Conservation (phyloP, 2,888 invertebrate genomes). For the Clanis bilineata region DNA sequence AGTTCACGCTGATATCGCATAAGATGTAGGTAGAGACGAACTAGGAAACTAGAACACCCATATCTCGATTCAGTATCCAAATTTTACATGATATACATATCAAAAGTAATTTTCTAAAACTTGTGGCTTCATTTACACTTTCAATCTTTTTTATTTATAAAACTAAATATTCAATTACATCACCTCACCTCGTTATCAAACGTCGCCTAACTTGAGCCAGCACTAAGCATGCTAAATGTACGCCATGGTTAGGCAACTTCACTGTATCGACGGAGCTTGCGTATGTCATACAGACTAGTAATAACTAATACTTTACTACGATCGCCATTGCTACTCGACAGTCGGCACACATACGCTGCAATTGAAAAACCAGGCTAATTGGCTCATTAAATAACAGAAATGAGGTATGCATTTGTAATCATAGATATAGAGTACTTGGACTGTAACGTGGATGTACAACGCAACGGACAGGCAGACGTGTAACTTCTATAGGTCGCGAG, state of each 20-base stretch:
- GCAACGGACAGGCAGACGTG: too few species aligned
- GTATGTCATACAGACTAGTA: conserved; percentile 24
- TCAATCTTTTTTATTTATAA: neutral
- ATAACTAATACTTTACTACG: conserved; percentile 15
- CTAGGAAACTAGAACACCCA: too few species aligned
- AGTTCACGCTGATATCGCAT: too few species aligned
- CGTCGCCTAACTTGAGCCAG: neutral
- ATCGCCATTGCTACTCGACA: too few species aligned
- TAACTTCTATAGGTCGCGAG: too few species aligned
- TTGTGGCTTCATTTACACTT: too few species aligned
- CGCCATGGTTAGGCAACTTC: conserved; percentile 47
- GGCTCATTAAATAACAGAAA: conserved; percentile 14
- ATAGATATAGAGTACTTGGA: neutral
- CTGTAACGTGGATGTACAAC: neutral
- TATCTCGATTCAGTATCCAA: too few species aligned
- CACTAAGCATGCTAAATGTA: neutral
- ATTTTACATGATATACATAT: too few species aligned
- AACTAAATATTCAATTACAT: neutral
- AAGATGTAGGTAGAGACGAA: too few species aligned
- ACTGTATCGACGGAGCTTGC: conserved; percentile 32
- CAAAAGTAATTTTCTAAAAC: too few species aligned
- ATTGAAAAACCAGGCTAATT: conserved; percentile 17
- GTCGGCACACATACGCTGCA: conserved; percentile 14
- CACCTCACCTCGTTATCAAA: too few species aligned
- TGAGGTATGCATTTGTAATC: neutral